phyloP scores from a whole-genome alignment of 2,113 vertebrate species.

The Myiozetetes cayanensis region DNA sequence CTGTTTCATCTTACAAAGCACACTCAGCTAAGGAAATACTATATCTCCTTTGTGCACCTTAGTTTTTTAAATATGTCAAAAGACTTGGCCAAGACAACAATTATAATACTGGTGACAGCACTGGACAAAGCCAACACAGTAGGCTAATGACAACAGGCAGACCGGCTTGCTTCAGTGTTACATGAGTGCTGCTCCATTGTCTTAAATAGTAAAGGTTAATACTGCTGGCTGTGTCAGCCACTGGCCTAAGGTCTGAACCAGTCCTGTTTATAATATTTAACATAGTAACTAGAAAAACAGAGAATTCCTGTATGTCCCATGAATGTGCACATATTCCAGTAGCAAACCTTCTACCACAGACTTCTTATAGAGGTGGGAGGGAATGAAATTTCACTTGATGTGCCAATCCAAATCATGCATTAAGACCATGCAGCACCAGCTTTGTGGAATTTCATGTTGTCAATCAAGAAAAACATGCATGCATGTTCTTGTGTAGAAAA shows the following conservation, averaged over 20 bases:
- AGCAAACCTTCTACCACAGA: neutral
- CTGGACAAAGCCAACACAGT: neutral
- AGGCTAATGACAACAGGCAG: neutral
- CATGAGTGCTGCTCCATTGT: neutral
- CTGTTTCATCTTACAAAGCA: neutral
- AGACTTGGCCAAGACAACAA: neutral
- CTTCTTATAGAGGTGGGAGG: neutral
- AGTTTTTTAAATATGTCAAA: neutral
- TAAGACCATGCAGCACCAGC: neutral
- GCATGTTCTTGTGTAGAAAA: neutral
- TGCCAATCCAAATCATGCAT: neutral
- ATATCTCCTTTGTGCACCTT: neutral
- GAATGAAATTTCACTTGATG: neutral
- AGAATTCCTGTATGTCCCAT: neutral
- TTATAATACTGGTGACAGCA: neutral
- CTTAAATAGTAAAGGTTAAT: neutral
- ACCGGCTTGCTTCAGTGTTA: neutral
- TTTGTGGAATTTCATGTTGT: neutral
- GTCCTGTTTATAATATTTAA: neutral
- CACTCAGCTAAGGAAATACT: neutral
- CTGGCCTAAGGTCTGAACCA: neutral
- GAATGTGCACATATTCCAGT: neutral
- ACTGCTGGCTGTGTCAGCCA: neutral
- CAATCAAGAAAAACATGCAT: neutral
- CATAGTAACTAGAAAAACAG: neutral